These are phyloP conservation scores for Drosophila birchii DNA, from an alignment of 2,888 invertebrate species.

Conservation along the genomic window DNA sequence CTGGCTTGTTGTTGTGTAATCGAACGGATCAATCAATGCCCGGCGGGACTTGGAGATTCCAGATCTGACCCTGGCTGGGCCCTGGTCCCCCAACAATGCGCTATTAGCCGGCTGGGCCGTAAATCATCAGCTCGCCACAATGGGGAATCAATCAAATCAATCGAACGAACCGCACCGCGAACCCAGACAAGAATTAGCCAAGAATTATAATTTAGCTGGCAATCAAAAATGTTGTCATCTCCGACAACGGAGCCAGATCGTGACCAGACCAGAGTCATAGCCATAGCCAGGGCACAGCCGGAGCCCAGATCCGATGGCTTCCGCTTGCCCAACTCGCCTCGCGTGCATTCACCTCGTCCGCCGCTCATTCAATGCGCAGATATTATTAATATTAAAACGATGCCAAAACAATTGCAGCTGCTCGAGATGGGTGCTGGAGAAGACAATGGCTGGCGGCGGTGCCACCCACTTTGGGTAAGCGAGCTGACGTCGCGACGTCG, in stretches of 20 bases:
- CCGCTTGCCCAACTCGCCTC: slow-evolving; percentile 58
- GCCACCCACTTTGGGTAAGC: slow-evolving; percentile 62
- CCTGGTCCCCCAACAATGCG: slow-evolving; percentile 27
- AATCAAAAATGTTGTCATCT: slow-evolving; percentile 62
- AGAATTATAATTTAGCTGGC: slow-evolving; percentile 50
- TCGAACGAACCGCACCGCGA: slow-evolving; percentile 12
- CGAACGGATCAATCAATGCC: slow-evolving; percentile 8
- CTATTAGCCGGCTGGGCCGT: slow-evolving; percentile 37
- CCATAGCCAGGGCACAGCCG: slow-evolving; percentile 3
- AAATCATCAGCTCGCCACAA: slow-evolving; percentile 55
- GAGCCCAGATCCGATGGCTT: slow-evolving; percentile 45
- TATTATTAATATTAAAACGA: slow-evolving; percentile 50
- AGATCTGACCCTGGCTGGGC: slow-evolving; percentile 34
- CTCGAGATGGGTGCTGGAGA: slow-evolving; percentile 12
- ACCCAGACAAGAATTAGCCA: slow-evolving; percentile 30
- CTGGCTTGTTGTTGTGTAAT: slow-evolving; percentile 65
- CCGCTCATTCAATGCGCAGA: slow-evolving; percentile 29
- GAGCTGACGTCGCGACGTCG: slow-evolving; percentile 29
- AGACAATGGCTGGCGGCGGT: slow-evolving; percentile 63
- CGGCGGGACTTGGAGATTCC: slow-evolving; percentile 14
- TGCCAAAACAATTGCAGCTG: slow-evolving; percentile 36
- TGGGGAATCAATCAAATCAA: slow-evolving; percentile 62
- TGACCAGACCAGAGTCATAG: slow-evolving; percentile 37
- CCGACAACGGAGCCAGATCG: slow-evolving; percentile 48
- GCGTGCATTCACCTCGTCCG: slow-evolving; percentile 71